These are phyloP conservation scores for Eolophus roseicapilla DNA, from an alignment of 2,113 vertebrate species.

Conservation along the genomic window DNA sequence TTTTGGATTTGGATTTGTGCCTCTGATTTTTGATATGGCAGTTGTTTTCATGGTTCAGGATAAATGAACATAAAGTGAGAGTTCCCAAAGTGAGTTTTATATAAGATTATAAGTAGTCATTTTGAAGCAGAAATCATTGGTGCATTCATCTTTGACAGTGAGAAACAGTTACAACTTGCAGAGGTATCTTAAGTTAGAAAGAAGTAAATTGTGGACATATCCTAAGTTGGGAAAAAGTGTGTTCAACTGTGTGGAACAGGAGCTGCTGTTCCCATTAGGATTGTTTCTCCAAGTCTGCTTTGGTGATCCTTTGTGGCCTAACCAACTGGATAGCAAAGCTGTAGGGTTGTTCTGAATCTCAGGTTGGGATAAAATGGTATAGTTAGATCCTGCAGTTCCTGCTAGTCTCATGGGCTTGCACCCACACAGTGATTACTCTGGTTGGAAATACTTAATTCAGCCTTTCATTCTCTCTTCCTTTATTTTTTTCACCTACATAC, in stretches of 20 bases:
- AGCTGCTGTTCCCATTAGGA: background rate
- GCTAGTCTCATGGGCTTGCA: background rate
- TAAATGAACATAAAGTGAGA: background rate
- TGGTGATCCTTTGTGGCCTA: background rate
- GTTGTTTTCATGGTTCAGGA: background rate
- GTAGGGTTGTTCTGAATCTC: background rate
- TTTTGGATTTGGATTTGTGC: background rate
- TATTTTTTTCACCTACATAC: background rate
- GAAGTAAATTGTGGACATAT: background rate
- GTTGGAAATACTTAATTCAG: background rate
- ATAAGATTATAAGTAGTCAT: background rate
- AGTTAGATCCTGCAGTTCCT: background rate
- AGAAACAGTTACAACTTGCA: background rate
- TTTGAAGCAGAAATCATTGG: background rate
- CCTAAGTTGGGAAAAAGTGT: background rate
- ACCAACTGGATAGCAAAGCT: background rate
- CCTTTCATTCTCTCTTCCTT: background rate
- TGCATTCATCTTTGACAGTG: background rate
- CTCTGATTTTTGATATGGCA: background rate
- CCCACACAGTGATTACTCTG: background rate
- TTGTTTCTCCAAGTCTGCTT: background rate
- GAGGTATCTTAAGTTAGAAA: background rate
- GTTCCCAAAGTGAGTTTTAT: background rate
- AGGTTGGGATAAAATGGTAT: background rate
- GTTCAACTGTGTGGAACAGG: background rate